Evolutionary conservation across 2,888 invertebrate genomes (phyloP).

Genomic region (Taphrorychus bicolor): DNA sequence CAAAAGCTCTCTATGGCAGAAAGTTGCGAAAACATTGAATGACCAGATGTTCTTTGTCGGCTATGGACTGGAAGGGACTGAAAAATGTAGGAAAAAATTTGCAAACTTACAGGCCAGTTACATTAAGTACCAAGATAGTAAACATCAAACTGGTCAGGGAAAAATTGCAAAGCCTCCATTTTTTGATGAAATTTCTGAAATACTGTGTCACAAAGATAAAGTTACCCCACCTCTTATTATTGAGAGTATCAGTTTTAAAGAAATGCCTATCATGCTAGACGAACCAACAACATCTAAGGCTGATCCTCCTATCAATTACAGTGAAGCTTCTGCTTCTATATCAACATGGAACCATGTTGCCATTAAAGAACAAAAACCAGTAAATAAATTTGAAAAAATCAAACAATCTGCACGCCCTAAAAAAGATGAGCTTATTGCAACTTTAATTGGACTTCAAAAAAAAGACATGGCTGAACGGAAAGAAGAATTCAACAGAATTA

Average conservation of each 20-base stretch:
- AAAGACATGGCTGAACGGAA: neutral
- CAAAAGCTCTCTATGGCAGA: conserved; percentile 21
- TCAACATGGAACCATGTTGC: neutral
- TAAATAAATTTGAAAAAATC: neutral
- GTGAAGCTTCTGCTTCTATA: neutral
- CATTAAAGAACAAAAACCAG: neutral
- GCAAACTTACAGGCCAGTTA: conserved; percentile 29
- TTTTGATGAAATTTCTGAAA: conserved; percentile 22
- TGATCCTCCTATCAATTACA: too few relatives aligned
- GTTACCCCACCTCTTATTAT: conserved; percentile 11
- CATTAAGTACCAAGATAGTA: conserved; percentile 16
- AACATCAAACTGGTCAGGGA: conserved; percentile 18
- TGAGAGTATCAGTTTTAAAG: neutral
- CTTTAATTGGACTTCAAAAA: too few relatives aligned
- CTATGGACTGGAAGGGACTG: conserved; percentile 16
- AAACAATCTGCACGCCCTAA: neutral
- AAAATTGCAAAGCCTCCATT: conserved; percentile 17
- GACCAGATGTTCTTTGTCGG: conserved; percentile 26
- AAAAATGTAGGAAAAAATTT: conserved; percentile 36
- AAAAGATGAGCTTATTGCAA: neutral
- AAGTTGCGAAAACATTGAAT: conserved; percentile 28
- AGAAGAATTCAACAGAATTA: neutral
- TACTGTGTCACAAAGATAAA: conserved; percentile 17
- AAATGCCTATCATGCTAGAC: neutral
- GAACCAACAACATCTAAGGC: neutral